Evolutionary conservation across 2,113 vertebrate genomes (phyloP).

Genomic region (Hepsetus odoe): DNA sequence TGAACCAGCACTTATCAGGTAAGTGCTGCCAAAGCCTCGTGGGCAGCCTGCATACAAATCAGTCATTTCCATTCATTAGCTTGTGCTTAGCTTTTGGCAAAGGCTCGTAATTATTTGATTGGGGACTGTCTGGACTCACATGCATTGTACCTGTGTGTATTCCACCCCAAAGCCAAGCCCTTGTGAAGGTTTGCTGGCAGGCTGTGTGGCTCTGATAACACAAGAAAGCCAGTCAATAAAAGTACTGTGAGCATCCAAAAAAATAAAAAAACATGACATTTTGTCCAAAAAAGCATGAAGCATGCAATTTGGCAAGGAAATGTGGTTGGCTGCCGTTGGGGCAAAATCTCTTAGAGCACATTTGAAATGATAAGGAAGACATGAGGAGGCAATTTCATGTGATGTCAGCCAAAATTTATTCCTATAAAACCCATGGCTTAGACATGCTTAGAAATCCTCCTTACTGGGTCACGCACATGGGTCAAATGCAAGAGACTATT

Average conservation of each 20-base stretch:
- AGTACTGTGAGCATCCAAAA: conserved; percentile 32
- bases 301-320: conserved; percentile 55
- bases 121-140: conserved; percentile 48
- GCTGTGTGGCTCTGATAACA: conserved; percentile 58
- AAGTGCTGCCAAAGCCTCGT: conserved; percentile 43
- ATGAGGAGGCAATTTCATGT: conserved; percentile 56
- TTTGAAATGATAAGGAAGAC: conserved; percentile 59
- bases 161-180: conserved; percentile 43
- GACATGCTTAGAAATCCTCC: conserved; percentile 40
- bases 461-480: conserved; percentile 24
- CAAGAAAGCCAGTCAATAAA: conserved; percentile 52
- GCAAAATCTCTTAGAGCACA: conserved; percentile 50
- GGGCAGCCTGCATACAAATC: conserved; percentile 56
- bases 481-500: conserved; percentile 22
- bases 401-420: conserved; percentile 54
- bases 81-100: conserved; percentile 47
- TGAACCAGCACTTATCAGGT: conserved; percentile 53
- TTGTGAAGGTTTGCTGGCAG: conserved; percentile 47
- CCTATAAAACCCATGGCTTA: conserved; percentile 24
- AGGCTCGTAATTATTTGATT: conserved; percentile 59
- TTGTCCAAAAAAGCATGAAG: conserved; percentile 51
- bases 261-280: conserved; percentile 45
- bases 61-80: conserved; percentile 61
- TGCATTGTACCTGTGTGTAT: conserved; percentile 53
- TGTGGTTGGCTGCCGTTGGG: conserved; percentile 47